Conservation (phyloP, 2,113 vertebrate genomes). For the Trachemys scripta region DNA sequence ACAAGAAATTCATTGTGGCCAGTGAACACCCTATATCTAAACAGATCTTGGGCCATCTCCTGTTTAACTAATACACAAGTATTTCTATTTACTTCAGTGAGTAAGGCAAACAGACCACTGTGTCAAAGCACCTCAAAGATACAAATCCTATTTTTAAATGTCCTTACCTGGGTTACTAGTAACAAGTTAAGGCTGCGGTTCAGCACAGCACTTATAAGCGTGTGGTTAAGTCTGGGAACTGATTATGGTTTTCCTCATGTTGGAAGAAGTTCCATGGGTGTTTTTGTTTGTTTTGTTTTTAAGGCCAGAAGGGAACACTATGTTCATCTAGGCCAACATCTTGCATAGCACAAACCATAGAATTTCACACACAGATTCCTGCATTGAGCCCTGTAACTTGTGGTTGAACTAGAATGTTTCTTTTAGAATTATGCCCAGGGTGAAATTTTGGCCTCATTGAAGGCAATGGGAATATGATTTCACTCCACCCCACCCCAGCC, state of each 20-base stretch:
- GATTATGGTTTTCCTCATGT: background rate
- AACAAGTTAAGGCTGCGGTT: background rate
- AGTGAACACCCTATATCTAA: background rate
- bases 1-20: background rate
- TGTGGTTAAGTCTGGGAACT: background rate
- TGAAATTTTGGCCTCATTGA: background rate
- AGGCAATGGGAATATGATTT: background rate
- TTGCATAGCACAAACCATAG: rapidly evolving
- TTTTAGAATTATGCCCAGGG: background rate
- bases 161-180: background rate
- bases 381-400: background rate
- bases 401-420: background rate
- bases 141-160: background rate
- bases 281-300: background rate
- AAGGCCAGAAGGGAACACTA: background rate
- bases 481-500: background rate
- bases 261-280: background rate
- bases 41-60: background rate
- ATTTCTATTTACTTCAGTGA: background rate
- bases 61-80: background rate
- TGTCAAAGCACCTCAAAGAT: background rate
- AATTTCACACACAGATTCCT: background rate
- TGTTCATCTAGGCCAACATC: background rate
- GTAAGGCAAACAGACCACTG: background rate
- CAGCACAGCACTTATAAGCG: background rate